phyloP scores from a whole-genome alignment of 2,888 invertebrate genomes.

The Lydus trimaculatus region DNA sequence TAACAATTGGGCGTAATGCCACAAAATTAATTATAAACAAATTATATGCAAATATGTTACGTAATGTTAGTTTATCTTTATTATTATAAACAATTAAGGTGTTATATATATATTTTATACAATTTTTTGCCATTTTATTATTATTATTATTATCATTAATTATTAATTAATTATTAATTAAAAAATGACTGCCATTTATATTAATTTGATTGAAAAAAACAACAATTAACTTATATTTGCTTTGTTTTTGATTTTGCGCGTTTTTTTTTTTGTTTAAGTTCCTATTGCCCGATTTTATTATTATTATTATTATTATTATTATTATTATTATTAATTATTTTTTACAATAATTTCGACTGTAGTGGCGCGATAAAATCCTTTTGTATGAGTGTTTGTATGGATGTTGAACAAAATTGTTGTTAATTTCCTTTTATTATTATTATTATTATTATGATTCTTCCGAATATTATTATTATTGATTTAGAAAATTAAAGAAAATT shows the following conservation, averaged over 20 bases:
- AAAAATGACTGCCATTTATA: conserved; percentile 53
- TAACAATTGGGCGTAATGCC: not conserved
- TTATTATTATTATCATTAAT: conserved; percentile 31
- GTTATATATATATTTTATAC: conserved; percentile 46
- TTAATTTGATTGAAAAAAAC: conserved; percentile 33
- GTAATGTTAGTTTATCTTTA: conserved; percentile 37
- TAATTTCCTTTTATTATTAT: not conserved
- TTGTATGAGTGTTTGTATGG: conserved; percentile 29
- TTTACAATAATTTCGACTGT: conserved; percentile 23
- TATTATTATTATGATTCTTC: not conserved
- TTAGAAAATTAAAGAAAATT: not conserved
- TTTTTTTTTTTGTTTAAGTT: conserved; percentile 45
- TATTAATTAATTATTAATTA: conserved; percentile 14
- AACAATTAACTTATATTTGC: conserved; percentile 46
- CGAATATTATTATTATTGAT: too few species aligned
- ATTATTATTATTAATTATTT: not conserved
- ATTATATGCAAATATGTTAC: conserved; percentile 20
- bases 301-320: not conserved
- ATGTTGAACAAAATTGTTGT: conserved; percentile 15
- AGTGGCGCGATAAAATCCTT: conserved; percentile 14
- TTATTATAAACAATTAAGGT: conserved; percentile 42
- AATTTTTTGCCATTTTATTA: conserved; percentile 50
- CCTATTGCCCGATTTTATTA: conserved; percentile 42
- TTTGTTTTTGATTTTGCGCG: conserved; percentile 46
- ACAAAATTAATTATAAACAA: not conserved